Percentiles rank a stretch among this genome's conserved stretches.
Evolutionary conservation across 2,113 vertebrate genomes (phyloP).

Genomic region (Nyctibius bracteatus): DNA sequence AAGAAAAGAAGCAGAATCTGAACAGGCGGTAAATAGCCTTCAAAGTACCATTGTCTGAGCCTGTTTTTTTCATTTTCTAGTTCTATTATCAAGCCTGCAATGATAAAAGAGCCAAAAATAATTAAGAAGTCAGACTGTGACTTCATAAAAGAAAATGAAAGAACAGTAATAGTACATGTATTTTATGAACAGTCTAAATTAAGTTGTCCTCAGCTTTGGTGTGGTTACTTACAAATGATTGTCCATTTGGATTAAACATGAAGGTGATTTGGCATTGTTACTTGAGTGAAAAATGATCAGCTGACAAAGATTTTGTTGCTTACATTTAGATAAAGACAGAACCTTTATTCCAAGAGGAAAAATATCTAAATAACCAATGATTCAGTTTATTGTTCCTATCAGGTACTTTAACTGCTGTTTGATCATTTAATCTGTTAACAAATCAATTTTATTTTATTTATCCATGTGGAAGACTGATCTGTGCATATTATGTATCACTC

Average conservation of each 20-base stretch:
- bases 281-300: background rate
- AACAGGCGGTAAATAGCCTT: background rate
- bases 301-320: background rate
- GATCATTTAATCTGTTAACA: background rate
- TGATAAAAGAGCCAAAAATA: background rate
- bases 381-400: background rate
- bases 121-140: background rate
- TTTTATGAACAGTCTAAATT: background rate
- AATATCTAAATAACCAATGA: background rate
- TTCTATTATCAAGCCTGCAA: background rate
- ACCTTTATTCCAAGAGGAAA: background rate
- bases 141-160: background rate
- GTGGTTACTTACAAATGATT: background rate
- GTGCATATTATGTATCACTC: background rate
- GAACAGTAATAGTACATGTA: background rate
- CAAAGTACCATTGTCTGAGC: background rate
- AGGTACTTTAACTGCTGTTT: background rate
- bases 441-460: background rate
- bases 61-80: background rate
- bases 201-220: background rate
- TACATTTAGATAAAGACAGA: background rate
- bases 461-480: background rate
- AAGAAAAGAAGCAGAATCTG: background rate
- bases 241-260: background rate
- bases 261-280: background rate